Evolutionary conservation across 2,888 invertebrate species (phyloP).

Genomic region (Ormyrus labotus): DNA sequence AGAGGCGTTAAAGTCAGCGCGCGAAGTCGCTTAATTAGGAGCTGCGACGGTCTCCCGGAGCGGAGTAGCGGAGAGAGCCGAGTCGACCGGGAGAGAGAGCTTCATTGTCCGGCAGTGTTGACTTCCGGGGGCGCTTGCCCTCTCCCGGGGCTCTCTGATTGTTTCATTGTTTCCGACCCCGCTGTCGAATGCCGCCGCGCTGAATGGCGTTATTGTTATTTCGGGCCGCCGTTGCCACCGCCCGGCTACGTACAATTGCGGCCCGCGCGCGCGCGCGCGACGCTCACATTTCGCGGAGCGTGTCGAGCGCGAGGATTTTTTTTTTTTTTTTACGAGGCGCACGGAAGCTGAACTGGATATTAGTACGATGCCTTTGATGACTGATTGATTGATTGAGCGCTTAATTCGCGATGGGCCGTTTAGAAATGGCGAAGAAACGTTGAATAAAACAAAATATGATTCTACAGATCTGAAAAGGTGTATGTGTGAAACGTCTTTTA

Average conservation of each 20-base stretch:
- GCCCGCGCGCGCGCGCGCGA: neutral
- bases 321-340: neutral
- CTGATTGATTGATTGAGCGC: no score
- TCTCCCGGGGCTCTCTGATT: conserved; percentile 63
- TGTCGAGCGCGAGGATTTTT: neutral
- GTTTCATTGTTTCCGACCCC: conserved; percentile 74
- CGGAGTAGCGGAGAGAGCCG: neutral
- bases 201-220: conserved; percentile 72
- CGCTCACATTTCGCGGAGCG: neutral
- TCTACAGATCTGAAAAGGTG: no score
- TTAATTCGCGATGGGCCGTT: no score
- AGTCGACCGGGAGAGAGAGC: conserved; percentile 28
- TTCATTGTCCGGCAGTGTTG: conserved; percentile 72
- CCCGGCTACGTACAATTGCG: conserved; percentile 63
- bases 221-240: conserved; percentile 58
- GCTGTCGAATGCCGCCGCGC: conserved; percentile 70
- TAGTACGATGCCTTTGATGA: no score
- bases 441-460: no score
- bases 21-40: conserved; percentile 49
- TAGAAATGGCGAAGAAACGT: no score
- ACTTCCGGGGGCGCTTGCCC: conserved; percentile 68
- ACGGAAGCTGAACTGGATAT: no score
- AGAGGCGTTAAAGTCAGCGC: conserved; percentile 28
- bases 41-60: neutral
- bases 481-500: no score